Percentiles rank a stretch among this genome's conserved stretches.
Evolutionary conservation across 2,113 vertebrate genomes (phyloP).

Genomic region (Leucosticte australis): DNA sequence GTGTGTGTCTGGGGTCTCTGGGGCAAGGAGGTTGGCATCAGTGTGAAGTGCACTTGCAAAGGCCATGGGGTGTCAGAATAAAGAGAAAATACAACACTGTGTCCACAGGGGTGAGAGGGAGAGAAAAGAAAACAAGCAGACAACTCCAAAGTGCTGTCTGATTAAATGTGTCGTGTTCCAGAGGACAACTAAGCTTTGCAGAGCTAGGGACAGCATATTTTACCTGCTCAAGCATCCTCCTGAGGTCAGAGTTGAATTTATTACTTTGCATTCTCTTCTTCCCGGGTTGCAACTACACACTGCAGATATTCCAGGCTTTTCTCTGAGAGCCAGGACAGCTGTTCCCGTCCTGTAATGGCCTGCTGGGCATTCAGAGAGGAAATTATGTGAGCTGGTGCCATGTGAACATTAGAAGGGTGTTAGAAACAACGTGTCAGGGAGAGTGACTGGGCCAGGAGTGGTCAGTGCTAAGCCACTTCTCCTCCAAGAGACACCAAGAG

Average conservation of each 20-base stretch:
- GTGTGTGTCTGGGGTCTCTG: background rate
- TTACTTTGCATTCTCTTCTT: background rate
- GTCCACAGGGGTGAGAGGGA: background rate
- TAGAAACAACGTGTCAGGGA: background rate
- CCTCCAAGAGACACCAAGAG: background rate
- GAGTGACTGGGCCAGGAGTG: background rate
- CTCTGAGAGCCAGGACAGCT: background rate
- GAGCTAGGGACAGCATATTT: background rate
- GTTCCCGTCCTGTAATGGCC: background rate
- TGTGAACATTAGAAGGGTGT: background rate
- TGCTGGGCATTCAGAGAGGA: background rate
- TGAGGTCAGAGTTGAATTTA: constrained; percentile 42
- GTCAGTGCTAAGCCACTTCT: background rate
- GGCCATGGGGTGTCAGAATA: background rate
- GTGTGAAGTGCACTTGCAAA: background rate
- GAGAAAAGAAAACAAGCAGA: background rate
- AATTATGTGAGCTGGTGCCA: background rate
- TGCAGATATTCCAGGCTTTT: constrained; percentile 53
- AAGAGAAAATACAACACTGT: background rate
- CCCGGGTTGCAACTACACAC: background rate
- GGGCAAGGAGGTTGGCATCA: background rate
- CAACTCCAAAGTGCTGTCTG: background rate
- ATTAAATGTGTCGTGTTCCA: rapidly evolving
- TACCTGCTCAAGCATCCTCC: constrained; percentile 55
- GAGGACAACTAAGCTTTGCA: background rate